phyloP scores from a whole-genome alignment of 1,140 invertebrate species.

The Olivierus martensii region DNA sequence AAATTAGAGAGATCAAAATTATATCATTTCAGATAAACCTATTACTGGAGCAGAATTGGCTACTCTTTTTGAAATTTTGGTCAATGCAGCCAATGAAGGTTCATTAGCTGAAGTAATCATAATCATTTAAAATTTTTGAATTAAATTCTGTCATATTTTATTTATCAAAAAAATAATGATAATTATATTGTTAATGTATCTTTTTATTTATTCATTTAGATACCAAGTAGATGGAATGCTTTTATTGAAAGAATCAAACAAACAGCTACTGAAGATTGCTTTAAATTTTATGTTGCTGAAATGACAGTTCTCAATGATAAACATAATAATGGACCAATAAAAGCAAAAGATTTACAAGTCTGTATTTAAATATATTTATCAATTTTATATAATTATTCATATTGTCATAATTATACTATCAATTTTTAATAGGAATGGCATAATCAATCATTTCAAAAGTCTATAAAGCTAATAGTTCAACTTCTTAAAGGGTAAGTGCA shows the following conservation, averaged over 20 bases:
- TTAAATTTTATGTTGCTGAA: slow-evolving; percentile 16
- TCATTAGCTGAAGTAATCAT: slow-evolving; percentile 15
- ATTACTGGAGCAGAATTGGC: slow-evolving; percentile 17
- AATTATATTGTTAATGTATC: no score
- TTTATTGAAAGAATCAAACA: slow-evolving; percentile 17
- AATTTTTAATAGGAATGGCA: background rate
- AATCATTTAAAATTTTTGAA: background rate
- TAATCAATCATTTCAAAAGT: background rate
- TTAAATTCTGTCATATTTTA: no score
- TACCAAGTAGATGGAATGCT: slow-evolving; percentile 18
- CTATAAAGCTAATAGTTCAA: background rate
- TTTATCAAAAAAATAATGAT: no score
- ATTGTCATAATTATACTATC: no score
- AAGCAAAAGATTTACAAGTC: background rate
- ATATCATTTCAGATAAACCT: slow-evolving; percentile 4
- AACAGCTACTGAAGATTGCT: slow-evolving; percentile 19
- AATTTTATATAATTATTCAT: background rate
- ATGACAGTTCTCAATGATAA: slow-evolving; percentile 10
- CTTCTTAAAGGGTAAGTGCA: slow-evolving; percentile 2
- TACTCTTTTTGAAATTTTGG: slow-evolving; percentile 15
- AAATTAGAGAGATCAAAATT: background rate
- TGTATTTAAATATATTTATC: background rate
- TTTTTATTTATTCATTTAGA: background rate
- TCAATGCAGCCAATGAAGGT: slow-evolving; percentile 20
- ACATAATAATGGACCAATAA: background rate